These are phyloP conservation scores for Acrobasis repandana DNA, from an alignment of 2,888 invertebrate species.

Conservation along the genomic window DNA sequence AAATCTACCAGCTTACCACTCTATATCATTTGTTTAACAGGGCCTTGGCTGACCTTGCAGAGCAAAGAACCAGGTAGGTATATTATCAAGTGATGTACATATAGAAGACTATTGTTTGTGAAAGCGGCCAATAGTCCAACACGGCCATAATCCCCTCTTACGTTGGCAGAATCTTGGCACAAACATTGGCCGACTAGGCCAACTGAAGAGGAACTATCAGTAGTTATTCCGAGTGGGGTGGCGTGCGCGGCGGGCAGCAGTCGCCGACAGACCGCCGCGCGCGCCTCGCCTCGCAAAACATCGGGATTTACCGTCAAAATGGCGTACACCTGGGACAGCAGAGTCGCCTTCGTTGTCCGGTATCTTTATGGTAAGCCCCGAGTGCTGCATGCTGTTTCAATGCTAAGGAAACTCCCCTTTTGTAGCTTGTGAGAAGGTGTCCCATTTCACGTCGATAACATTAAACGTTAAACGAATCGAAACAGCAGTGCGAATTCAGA, in stretches of 20 bases:
- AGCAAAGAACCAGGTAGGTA: too few species aligned
- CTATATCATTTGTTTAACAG: too few species aligned
- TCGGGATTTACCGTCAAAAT: constrained; percentile 57
- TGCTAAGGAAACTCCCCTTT: background rate
- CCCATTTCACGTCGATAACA: background rate
- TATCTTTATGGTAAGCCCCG: constrained; percentile 89
- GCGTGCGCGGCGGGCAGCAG: constrained; percentile 61
- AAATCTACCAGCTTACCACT: too few species aligned
- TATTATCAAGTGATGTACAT: too few species aligned
- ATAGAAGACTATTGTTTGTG: too few species aligned
- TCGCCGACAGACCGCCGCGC: constrained; percentile 53
- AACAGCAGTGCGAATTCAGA: background rate
- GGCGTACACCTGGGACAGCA: constrained; percentile 93
- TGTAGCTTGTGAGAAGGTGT: background rate
- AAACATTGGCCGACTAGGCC: constrained; percentile 18
- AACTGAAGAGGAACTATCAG: constrained; percentile 18
- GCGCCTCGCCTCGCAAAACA: constrained; percentile 37
- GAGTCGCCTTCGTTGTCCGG: constrained; percentile 91
- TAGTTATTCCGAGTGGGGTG: constrained; percentile 40
- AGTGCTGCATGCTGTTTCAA: constrained; percentile 48
- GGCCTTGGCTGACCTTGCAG: too few species aligned
- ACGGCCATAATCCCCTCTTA: background rate
- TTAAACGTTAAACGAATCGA: background rate
- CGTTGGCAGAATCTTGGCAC: constrained; percentile 3
- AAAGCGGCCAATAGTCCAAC: background rate